Evolutionary conservation across 2,888 invertebrate genomes (phyloP), one percentile per base, ranked within the genome.

Genomic region (Drosophila falleni): DNA sequence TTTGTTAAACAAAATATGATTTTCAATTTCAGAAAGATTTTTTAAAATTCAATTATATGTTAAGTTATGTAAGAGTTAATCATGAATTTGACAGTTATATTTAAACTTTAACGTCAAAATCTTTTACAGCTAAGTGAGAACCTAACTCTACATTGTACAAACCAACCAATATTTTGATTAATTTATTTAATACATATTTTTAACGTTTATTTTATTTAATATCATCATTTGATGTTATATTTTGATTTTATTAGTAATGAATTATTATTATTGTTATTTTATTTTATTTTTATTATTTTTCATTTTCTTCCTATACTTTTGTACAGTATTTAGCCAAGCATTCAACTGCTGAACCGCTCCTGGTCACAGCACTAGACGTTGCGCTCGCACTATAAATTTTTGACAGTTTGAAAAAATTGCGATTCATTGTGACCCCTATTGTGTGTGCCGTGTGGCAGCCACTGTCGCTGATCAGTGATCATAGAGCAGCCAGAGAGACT

Each of bases 351-450:
- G 41, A n/a, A 15, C 70, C 87, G 78, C 81, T 80, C 79, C 83
- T 29, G 23, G 23, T 41, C 35, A 55, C 54, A 33, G 29, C 54
- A 58, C 54, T 49, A 70, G 78, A 74, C 83, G 51, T 39, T 63
- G 62, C 41, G 61, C 79, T 76, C 66, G 79, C 81, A 74, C 85
- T 84, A 89, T 89, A 86, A 80, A 89, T 86, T 90, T 91, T 91
- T 91, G 91, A 91, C 91, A 91, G 91, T 91, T 90, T 81, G 83
- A 81, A 91, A 91, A 91, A 91, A 91, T 91, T 83, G 83, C 90
- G 85, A 89, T 80, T 84, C 89, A 91, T 91, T 91, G 91, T 91
- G 90, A 89, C 89, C 90, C 90, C 90, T 89, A 90, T 91, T 91
- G 90, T 90, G 90, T 90, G 87, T 89, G 73, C 72, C 60, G 64